Base-by-base conservation (phyloP, 2,888 invertebrate species). In the Ormyrus nitidulus region DNA sequence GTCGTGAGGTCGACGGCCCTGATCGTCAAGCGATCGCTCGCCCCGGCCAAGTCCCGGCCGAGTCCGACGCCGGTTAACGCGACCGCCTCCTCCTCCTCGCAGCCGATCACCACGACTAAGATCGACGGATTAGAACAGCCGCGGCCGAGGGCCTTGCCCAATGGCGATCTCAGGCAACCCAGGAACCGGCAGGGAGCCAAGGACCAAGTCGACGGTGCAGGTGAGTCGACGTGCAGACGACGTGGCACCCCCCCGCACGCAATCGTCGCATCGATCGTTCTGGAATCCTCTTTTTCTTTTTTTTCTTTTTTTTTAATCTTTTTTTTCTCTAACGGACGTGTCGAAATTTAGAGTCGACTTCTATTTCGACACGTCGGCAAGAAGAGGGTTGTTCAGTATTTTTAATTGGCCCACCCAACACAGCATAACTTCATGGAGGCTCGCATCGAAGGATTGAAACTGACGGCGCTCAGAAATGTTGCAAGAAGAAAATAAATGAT, bases 1-100 rank as follows among this genome's bases (percentile, higher is more conserved):
- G 87, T 90, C 80, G 86, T 90, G 61, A 86, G 89, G 77, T 89
- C 90, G 48, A 90, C 89, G 71, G 90, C 90, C 0, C 80, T 90
- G 80, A 90, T 90, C 81, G 88, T 90, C 79, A 90, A 90, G 84
- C 88, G 89, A 44, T 90, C 89, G 51, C 87, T 87, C 79, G 84
- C 87, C 44, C 86, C 88, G 74, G 82, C 85, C 11, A 86, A 85
- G 73, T 68, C 83, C 54, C 75, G 70, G 6, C 53, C 77, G n/a
- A 34, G 34, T 34, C 2, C 34, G 34, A 59, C 65, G 62, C 6
- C 54, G 71, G 13, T 65, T 56, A 13, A 65, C 62, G 48, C 54
- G 79, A 11, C 58, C 53, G n/a, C 48, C 19, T 19, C 19, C 19
- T 19, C 19, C 19, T 9, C 49, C n/a, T 56, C 65, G 58, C 10